Base-by-base conservation (phyloP, 2,797 vertebrate genomes). In the Manis pentadactyla region DNA sequence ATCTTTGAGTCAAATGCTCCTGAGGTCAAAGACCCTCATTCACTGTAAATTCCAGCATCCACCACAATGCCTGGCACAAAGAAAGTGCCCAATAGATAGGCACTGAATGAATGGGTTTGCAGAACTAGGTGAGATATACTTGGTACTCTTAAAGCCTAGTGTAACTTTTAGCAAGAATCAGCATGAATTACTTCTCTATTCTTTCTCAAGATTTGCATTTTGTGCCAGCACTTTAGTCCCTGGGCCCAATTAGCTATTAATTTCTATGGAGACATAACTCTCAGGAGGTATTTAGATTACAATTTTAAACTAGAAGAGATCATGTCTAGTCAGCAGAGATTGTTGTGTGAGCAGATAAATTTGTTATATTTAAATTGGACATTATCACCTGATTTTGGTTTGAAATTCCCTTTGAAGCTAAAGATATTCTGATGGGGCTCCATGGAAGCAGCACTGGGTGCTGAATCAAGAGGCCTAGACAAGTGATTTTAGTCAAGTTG, bases 271-370 rank as follows among this genome's bases (percentile, higher is more conserved):
- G 74, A 91, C 27, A 53, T 79, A 27, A 71, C 21, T 42, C 12
- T 95, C 31, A 31, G 51, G 46, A 93, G 42, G 29, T 63, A 84
- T 69, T 63, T 66, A 86, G 15, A 89, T 95, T 83, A 63, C 46
- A 51, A 46, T 79, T 96, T 96, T 37, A 78, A 90, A 73, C 71
- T 71, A 59, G n/a, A 88, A 94, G 79, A 64, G 61, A 81, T 61
- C 46, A 29, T 61, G 19, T 77, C 49, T 7, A 42, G 11, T 69
- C 64, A 75, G 89, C 12, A 49, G 17, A 46, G 27, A 63, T 61
- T 87, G 10, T 57, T 59, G 27, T 63, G 4, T 79, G 13, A 79
- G 23, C 37, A 73, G 53, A 89, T 18, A 53, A 53, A 87, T 64
- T 17, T 87, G 14, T 84, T 57, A 37, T 31, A 37, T 64, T 25